Base-by-base conservation (phyloP, 1,140 invertebrate genomes). In the Thaumatotibia leucotreta region DNA sequence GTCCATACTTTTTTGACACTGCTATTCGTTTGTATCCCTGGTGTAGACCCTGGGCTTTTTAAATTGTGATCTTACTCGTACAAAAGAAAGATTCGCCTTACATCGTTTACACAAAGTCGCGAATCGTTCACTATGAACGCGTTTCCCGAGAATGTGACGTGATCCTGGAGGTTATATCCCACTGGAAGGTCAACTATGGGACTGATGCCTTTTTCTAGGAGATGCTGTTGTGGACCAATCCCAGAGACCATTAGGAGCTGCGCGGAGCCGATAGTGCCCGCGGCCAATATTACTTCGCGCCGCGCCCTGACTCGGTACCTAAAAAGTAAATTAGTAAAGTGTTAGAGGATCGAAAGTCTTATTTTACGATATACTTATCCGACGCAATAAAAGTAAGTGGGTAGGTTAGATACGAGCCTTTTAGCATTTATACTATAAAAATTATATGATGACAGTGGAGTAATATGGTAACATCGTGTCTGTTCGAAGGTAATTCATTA, bases 101-200 rank as follows among this genome's bases (percentile, higher is more conserved):
- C 88, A 71, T 88, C 86, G 71, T 88, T 89, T 9, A 93, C 85
- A 4, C 94, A 91, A 2, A 93, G 92, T 0, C 93, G 89, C 0
- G 91, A 93, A 32, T 93, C 91, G 69, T 96, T 95, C 0, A 95
- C 92, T 24, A 94, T 83, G 74, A 95, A 96, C 0, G 93, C 93
- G 62, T 96, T 86, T 1, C 93, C 94, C 20, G 93, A 93, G 52
- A 95, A 93, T 0, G 94, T 95, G 17, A 96, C 92, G 73, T 97
- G 96, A 83, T 96, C 96, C 76, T 96, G 94, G 0, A 97, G 91
- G 83, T 97, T 97, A 65, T 94, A 92, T 0, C 97, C 97, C 0
- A 97, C 96, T 0, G 94, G 94, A 0, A 96, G 88, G 78, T 97
- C 93, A 65, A 93, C 86, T 10, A 95, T 68, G 0, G 93, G 88